Evolutionary conservation across 2,113 vertebrate species (phyloP), one percentile per base, ranked within the genome.

Genomic region (Piaya cayana): DNA sequence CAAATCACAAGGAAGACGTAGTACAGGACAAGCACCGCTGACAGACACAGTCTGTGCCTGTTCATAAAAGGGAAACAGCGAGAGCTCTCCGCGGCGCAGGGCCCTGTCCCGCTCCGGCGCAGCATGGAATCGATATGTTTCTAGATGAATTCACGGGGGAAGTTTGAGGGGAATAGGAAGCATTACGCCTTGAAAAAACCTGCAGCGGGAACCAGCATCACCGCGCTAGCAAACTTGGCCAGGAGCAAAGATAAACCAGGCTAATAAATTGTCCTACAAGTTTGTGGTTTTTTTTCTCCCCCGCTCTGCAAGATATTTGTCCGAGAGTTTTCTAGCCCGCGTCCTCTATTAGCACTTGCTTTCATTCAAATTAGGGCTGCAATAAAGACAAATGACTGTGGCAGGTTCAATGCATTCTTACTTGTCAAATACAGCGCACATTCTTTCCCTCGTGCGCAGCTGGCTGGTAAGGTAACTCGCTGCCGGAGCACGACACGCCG

Each of bases 341-440:
- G 79, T 17, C 83, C 98, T 97, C 98, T 98, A 96, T 97, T 96
- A 98, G 98, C 96, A 96, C 96, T 95, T 97, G 98, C 97, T 98
- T 97, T 97, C 98, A 96, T 98, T 98, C 97, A 96, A 97, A 98
- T 98, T 95, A 98, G 97, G 96, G 95, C 96, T 79, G 42, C 97
- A 95, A 97, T 98, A 98, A 98, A 98, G 97, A 98, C 97, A 98
- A 98, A 98, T 97, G 98, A 97, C 96, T 95, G 95, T 95, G 97
- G 98, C 94, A 93, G 94, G n/a, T 95, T 88, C 97, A 88, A 96
- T 97, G 98, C 97, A 95, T 98, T 98, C 98, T 98, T 91, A 87
- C 97, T 97, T 96, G 97, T 98, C 98, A 98, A 92, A 97, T 45
- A 86, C 97, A 91, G 58, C 37, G 81, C 89, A 36, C 85, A 47